These are phyloP conservation scores for Lanistes nyassanus DNA, from an alignment of 1,140 invertebrate genomes.

Conservation along the genomic window DNA sequence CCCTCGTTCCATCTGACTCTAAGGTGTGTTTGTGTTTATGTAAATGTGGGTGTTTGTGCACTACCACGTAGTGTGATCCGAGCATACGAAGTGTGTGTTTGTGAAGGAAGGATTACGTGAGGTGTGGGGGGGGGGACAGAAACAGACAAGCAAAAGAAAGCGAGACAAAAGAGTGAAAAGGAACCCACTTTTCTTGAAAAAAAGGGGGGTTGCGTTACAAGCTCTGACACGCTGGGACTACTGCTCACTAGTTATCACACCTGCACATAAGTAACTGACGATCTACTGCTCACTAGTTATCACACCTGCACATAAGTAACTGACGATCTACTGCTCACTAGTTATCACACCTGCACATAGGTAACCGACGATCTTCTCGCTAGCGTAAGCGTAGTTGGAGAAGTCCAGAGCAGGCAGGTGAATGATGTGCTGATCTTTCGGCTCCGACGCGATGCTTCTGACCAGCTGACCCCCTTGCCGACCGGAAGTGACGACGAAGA, in stretches of 20 bases:
- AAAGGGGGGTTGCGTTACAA: background rate
- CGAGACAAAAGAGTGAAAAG: background rate
- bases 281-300: background rate
- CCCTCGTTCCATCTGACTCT: too few species aligned
- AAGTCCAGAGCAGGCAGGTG: conserved; percentile 13
- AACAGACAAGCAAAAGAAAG: background rate
- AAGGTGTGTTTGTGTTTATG: conserved; percentile 18
- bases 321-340: background rate
- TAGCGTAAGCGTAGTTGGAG: conserved; percentile 18
- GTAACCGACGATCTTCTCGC: conserved; percentile 2
- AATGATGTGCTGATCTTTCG: conserved; percentile 3
- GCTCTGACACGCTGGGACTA: background rate
- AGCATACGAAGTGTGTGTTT: background rate
- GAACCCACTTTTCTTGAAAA: background rate
- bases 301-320: background rate
- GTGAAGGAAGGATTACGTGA: background rate
- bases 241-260: background rate
- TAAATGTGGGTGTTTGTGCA: conserved; percentile 14
- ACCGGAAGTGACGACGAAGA: conserved; percentile 22
- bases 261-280: background rate
- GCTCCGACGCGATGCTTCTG: conserved; percentile 9
- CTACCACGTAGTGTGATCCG: background rate
- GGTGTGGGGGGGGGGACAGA: background rate
- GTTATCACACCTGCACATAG: conserved; percentile 1
- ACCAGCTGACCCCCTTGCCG: conserved; percentile 16